Evolutionary conservation across 2,888 invertebrate genomes (phyloP).

Genomic region (Scrobipalpa costella): DNA sequence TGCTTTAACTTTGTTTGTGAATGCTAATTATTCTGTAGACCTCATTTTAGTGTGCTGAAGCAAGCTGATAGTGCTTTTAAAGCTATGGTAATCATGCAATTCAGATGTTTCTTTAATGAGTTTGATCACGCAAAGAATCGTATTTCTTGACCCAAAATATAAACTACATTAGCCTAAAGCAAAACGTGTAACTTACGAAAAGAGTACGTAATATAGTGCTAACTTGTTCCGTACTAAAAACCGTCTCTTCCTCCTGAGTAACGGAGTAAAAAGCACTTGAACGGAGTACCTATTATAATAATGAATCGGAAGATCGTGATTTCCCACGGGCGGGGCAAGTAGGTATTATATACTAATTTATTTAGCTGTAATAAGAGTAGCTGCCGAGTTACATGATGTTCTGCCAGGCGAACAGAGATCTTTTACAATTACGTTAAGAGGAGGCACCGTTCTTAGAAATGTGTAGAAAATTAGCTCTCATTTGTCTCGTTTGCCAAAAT

Average conservation of each 20-base stretch:
- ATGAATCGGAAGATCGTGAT: slow-evolving; percentile 30
- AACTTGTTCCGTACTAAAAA: slow-evolving; percentile 24
- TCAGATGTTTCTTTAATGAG: slow-evolving; percentile 10
- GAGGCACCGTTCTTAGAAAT: slow-evolving; percentile 10
- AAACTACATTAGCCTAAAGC: background rate
- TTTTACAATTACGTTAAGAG: slow-evolving; percentile 19
- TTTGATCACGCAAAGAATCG: background rate
- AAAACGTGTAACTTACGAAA: background rate
- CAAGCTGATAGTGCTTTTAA: slow-evolving; percentile 10
- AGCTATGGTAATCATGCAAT: slow-evolving; percentile 12
- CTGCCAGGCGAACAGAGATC: slow-evolving; percentile 14
- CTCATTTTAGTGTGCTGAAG: slow-evolving; percentile 6
- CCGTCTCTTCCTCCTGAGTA: slow-evolving; percentile 20
- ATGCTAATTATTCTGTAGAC: background rate
- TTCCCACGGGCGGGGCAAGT: slow-evolving; percentile 30
- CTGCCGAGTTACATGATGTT: slow-evolving; percentile 21
- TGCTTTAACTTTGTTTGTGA: background rate
- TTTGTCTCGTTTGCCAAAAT: background rate
- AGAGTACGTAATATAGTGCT: slow-evolving; percentile 12
- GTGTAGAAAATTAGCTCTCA: slow-evolving; percentile 10
- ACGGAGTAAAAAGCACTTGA: slow-evolving; percentile 24
- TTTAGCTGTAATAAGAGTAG: slow-evolving; percentile 24
- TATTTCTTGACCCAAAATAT: background rate
- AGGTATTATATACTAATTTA: slow-evolving; percentile 30
- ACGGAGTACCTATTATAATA: slow-evolving; percentile 28